Conservation (phyloP, 2,797 vertebrate genomes). For the Eulemur rubriventer region DNA sequence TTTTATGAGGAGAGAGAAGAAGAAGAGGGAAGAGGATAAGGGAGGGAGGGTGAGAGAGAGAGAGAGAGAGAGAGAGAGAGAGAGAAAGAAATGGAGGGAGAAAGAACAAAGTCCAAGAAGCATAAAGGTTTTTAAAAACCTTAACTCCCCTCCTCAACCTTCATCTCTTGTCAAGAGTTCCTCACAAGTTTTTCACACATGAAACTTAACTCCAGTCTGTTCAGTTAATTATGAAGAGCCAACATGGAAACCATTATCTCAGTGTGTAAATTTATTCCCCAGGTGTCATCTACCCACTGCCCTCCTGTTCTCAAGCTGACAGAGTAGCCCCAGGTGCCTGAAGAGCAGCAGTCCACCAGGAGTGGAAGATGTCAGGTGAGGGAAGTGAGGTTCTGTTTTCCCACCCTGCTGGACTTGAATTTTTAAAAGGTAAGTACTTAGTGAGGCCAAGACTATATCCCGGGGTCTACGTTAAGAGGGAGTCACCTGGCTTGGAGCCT, state of each 20-base stretch:
- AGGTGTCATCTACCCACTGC: slow-evolving; percentile 71
- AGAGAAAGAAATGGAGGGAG: too few relatives aligned
- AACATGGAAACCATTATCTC: slow-evolving; percentile 79
- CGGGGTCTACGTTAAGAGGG: background rate
- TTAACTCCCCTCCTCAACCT: slow-evolving; percentile 44
- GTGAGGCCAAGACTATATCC: background rate
- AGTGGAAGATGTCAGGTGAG: slow-evolving; percentile 55
- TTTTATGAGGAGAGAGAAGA: background rate
- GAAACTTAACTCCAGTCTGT: slow-evolving; percentile 76
- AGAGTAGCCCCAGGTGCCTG: slow-evolving; percentile 22
- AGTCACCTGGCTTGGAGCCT: background rate
- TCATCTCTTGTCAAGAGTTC: slow-evolving; percentile 63
- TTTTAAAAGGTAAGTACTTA: background rate
- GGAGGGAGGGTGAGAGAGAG: background rate
- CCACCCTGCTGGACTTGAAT: background rate
- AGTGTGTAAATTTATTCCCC: slow-evolving; percentile 76
- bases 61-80: accelerated
- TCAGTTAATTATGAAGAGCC: slow-evolving; percentile 79
- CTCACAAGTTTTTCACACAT: slow-evolving; percentile 53
- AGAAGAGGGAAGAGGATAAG: too few relatives aligned
- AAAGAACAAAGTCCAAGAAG: background rate
- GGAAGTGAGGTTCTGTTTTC: background rate
- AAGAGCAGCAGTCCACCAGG: slow-evolving; percentile 17
- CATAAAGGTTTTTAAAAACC: slow-evolving; percentile 37
- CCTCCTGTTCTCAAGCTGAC: slow-evolving; percentile 70